These are phyloP conservation scores for Stramonita haemastoma DNA, from an alignment of 2,888 invertebrate species.

Conservation along the genomic window DNA sequence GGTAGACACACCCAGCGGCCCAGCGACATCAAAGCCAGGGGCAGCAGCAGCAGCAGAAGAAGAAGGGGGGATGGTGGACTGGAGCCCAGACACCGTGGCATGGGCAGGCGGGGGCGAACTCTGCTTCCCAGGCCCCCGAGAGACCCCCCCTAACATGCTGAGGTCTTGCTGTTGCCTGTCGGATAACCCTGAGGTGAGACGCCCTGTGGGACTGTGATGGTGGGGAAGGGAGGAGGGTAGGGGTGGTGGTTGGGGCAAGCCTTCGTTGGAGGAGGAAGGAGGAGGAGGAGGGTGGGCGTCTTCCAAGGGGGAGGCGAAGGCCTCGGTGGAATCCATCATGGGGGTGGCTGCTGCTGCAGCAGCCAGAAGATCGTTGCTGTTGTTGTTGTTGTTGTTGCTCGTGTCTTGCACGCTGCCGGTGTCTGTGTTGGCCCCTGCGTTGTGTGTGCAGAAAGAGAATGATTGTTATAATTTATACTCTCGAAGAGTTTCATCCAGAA, in stretches of 20 bases:
- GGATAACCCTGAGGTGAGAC: not conserved
- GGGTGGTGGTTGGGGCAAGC: not conserved
- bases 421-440: constrained; percentile 36
- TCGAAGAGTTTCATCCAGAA: too few relatives aligned
- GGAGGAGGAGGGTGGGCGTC: not conserved
- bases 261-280: not conserved
- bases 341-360: not conserved
- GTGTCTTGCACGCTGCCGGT: constrained; percentile 16
- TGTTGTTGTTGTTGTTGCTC: not conserved
- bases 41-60: not conserved
- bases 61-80: too few relatives aligned
- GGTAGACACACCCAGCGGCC: not conserved
- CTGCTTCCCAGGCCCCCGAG: not conserved
- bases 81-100: not conserved
- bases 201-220: not conserved
- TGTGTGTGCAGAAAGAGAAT: too few relatives aligned
- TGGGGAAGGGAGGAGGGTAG: not conserved
- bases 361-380: too few relatives aligned
- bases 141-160: not conserved
- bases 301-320: constrained; percentile 21
- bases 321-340: constrained; percentile 15
- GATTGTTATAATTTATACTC: too few relatives aligned
- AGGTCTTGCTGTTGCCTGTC: not conserved
- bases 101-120: not conserved
- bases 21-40: not conserved